phyloP scores from a whole-genome alignment of 64 coral and sea anemone species.

The Dendrophyllia cribrosa region DNA sequence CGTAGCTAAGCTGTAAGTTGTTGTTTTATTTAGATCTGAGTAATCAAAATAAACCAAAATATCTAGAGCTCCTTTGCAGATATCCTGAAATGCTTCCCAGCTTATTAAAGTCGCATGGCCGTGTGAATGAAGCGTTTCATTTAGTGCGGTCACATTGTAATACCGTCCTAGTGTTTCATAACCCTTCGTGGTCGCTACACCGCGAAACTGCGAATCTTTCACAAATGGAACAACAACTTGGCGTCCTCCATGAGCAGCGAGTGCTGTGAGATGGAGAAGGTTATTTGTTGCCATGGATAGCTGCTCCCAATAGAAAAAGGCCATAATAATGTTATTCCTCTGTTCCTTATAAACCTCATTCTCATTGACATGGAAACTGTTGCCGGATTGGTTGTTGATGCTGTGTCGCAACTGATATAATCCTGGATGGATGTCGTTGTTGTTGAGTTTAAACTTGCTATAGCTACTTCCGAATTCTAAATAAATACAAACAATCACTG shows the following conservation, averaged over 20 bases:
- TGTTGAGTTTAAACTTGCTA: too few species aligned
- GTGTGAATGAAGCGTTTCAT: background rate
- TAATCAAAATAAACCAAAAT: conserved; percentile 90
- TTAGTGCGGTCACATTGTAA: background rate
- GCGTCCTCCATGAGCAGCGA: conserved; percentile 73
- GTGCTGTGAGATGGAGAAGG: conserved; percentile 79
- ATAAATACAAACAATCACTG: too few species aligned
- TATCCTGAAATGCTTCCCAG: conserved; percentile 69
- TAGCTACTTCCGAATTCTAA: too few species aligned
- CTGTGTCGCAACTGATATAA: too few species aligned
- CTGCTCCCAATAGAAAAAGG: conserved; percentile 94
- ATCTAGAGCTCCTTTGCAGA: conserved; percentile 75
- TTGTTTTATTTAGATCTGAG: conserved; percentile 24
- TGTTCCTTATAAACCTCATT: background rate
- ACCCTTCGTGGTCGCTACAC: conserved; percentile 52
- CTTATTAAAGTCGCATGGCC: background rate
- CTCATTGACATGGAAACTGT: too few species aligned
- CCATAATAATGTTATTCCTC: conserved; percentile 82
- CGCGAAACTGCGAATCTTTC: conserved; percentile 86
- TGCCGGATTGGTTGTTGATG: too few species aligned
- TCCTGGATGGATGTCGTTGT: too few species aligned
- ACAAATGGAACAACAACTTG: conserved; percentile 90
- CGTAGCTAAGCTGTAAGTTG: conserved; percentile 60
- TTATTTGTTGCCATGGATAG: conserved; percentile 89
- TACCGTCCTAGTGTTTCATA: conserved; percentile 59